A percentile compares a stretch with the other conserved stretches of the same genome.
Evolutionary conservation across 2,888 invertebrate genomes (phyloP).

Genomic region (Drosophila dives): DNA sequence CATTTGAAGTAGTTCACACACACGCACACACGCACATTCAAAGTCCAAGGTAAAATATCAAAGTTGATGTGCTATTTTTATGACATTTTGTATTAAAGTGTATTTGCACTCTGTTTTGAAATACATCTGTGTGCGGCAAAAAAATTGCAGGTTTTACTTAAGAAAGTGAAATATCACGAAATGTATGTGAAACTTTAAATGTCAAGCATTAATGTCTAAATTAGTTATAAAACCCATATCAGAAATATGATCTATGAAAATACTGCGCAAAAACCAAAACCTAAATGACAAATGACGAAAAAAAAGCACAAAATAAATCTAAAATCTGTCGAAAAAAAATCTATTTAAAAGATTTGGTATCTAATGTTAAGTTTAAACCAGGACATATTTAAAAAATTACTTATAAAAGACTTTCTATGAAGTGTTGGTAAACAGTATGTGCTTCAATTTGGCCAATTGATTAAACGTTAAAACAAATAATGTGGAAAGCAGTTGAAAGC

Average conservation of each 20-base stretch:
- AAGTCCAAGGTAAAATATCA: constrained; percentile 75
- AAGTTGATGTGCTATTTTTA: constrained; percentile 73
- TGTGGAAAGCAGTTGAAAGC: background rate
- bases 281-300: background rate
- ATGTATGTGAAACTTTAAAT: background rate
- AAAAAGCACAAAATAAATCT: background rate
- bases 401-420: background rate
- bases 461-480: background rate
- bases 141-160: background rate
- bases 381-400: background rate
- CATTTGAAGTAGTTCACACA: constrained; percentile 60
- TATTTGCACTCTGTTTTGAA: constrained; percentile 20
- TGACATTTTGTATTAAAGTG: constrained; percentile 37
- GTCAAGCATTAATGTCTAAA: background rate
- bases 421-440: background rate
- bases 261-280: background rate
- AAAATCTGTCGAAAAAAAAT: background rate
- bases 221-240: background rate
- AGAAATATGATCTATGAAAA: background rate
- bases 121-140: background rate
- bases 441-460: background rate
- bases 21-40: background rate
- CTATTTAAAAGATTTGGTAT: background rate
- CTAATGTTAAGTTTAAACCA: background rate
- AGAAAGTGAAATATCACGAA: background rate